These are phyloP conservation scores for Luidia sarsii DNA, from an alignment of 53 echinoderm and acorn worm genomes.

Conservation along the genomic window DNA sequence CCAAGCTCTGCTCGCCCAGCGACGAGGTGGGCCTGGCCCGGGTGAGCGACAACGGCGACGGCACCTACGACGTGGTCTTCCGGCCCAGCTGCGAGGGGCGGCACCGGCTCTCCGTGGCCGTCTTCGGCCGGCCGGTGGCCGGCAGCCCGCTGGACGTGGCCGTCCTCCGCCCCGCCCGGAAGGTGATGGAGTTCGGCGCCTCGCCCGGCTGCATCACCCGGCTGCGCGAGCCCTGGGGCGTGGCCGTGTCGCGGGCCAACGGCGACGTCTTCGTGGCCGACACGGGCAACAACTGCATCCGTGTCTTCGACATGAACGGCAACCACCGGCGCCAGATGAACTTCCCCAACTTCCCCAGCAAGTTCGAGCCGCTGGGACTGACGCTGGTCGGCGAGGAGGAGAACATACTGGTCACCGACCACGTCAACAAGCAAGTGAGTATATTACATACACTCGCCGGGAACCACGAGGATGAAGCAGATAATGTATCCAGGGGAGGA, in stretches of 20 bases:
- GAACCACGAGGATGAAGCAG: too few relatives aligned
- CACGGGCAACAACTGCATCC: constrained; percentile 92
- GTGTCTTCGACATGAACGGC: constrained; percentile 89
- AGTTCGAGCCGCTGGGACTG: constrained; percentile 89
- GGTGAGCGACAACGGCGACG: constrained; percentile 80
- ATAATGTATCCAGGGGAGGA: too few relatives aligned
- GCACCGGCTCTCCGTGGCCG: constrained; percentile 82
- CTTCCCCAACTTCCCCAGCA: constrained; percentile 78
- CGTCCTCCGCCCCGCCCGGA: constrained; percentile 70
- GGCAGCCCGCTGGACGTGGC: constrained; percentile 81
- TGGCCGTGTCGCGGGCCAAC: constrained; percentile 78
- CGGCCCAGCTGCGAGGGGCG: constrained; percentile 85
- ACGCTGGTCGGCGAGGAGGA: constrained; percentile 74
- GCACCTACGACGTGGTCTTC: constrained; percentile 87
- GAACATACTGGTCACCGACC: constrained; percentile 81
- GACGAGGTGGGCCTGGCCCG: constrained; percentile 95
- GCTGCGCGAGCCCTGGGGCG: constrained; percentile 95
- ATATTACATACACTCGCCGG: too few relatives aligned
- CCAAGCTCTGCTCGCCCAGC: constrained; percentile 87
- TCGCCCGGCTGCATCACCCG: constrained; percentile 58
- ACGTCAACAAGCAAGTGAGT: constrained; percentile 77
- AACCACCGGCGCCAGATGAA: constrained; percentile 80
- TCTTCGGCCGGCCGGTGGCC: constrained; percentile 86
- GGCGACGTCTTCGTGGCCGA: constrained; percentile 90
- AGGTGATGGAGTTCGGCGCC: constrained; percentile 77